These are phyloP conservation scores for Tragelaphus eurycerus DNA, from an alignment of 2,797 vertebrate species.

Conservation along the genomic window DNA sequence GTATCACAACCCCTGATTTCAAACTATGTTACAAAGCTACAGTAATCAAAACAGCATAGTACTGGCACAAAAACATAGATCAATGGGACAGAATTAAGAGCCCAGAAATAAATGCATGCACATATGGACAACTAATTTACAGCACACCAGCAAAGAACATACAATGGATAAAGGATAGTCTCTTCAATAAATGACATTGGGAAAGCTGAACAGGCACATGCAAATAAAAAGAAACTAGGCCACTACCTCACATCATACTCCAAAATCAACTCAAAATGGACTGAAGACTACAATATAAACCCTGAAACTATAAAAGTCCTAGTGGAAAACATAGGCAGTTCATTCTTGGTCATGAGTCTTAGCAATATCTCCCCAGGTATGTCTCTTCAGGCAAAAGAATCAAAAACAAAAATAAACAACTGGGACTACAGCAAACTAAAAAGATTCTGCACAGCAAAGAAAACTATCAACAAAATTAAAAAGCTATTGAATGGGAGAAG, in stretches of 20 bases:
- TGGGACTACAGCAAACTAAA: neutral
- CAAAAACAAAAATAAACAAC: neutral
- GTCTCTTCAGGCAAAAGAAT: neutral
- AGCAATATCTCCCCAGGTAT: neutral
- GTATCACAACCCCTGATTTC: neutral
- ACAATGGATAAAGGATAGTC: neutral
- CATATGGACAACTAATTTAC: neutral
- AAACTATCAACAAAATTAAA: neutral
- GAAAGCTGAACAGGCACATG: neutral
- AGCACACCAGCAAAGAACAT: neutral
- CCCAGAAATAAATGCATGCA: neutral
- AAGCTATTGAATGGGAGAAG: neutral
- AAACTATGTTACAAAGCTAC: neutral
- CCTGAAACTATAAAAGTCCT: neutral
- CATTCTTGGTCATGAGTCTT: neutral
- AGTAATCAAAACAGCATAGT: neutral
- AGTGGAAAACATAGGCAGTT: neutral
- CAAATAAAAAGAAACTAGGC: neutral
- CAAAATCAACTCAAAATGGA: neutral
- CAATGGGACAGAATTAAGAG: neutral
- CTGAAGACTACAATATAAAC: neutral
- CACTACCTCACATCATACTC: neutral
- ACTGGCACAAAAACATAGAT: neutral
- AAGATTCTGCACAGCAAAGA: neutral
- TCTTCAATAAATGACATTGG: neutral